Base-by-base conservation (phyloP, 1,140 invertebrate genomes). In the Ericerus pela region DNA sequence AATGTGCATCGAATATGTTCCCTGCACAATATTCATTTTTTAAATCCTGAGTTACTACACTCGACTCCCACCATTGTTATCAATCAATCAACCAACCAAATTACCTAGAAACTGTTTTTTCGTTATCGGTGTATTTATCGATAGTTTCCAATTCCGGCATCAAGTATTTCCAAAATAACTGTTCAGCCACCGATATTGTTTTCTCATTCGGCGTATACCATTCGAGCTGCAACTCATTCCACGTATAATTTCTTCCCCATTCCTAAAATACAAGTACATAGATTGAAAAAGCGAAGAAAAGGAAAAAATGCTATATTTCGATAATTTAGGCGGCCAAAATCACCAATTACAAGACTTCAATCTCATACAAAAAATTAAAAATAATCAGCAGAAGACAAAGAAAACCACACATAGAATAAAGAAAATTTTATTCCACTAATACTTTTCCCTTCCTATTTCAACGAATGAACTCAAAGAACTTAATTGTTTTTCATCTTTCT, bases 171-270 rank as follows among this genome's bases (percentile, higher is more conserved):
- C 73, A 68, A n/a, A 83, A 67, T 3, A 93, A 60, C 60, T 73
- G 68, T 60, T 82, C 75, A 4, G 80, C 76, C 60, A 75, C 77
- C 8, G 68, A 64, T 1, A 84, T 73, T 68, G 92, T 88, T 54
- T 80, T 76, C 20, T 76, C 67, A 20, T 70, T 74, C 0, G 90
- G 88, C 16, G 80, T 68, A 65, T 88, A 85, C 85, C 85, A 94
- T 36, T 82, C 70, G 1, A 90, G 71, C 6, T 79, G 73, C 11
- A 86, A 67, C 2, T 79, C 72, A 26, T 82, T 69, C 3, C 84
- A 63, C 61, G 85, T 69, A 11, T 78, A 75, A 1, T 79, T 70
- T 56, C 77, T 73, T 0, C 85, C 90, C 92, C 91, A 96, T 59
- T 91, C 80, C 81, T 80, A 61, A 55, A 62, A 14, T 38, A n/a